These are phyloP conservation scores for Pogonocichla stellata DNA, from an alignment of 2,113 vertebrate species.

Conservation along the genomic window DNA sequence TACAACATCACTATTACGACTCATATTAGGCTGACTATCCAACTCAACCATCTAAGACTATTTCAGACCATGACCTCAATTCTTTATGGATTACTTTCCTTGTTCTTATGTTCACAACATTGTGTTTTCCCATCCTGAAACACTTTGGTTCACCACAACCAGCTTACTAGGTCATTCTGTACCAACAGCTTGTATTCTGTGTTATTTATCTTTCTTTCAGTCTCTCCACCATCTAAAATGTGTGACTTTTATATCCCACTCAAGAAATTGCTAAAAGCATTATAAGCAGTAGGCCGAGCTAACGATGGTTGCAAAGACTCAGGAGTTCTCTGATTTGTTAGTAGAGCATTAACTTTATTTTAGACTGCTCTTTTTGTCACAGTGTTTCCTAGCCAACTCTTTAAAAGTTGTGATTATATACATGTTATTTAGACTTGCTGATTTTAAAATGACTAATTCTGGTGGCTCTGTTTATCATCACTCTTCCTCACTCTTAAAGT, in stretches of 20 bases:
- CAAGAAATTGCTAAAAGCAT: background rate
- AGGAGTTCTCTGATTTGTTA: background rate
- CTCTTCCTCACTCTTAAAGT: background rate
- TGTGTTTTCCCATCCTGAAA: constrained; percentile 20
- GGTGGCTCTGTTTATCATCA: background rate
- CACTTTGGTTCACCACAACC: constrained; percentile 47
- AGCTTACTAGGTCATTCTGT: constrained; percentile 16
- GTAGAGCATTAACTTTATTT: background rate
- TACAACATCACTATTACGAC: background rate
- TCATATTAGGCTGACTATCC: constrained; percentile 29
- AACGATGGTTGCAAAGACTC: background rate
- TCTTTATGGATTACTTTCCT: constrained; percentile 55
- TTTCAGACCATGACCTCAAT: constrained; percentile 59
- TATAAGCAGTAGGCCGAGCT: background rate
- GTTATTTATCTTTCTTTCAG: constrained; percentile 13
- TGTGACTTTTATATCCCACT: background rate
- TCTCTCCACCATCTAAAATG: background rate
- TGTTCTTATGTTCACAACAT: constrained; percentile 55
- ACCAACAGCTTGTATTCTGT: background rate
- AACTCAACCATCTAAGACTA: constrained; percentile 18
- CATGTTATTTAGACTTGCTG: background rate
- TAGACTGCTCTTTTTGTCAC: background rate
- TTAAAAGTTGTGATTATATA: background rate
- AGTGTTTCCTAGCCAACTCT: background rate
- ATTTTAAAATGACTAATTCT: background rate